Conservation (phyloP, 2,113 vertebrate genomes). For the Cebus imitator region DNA sequence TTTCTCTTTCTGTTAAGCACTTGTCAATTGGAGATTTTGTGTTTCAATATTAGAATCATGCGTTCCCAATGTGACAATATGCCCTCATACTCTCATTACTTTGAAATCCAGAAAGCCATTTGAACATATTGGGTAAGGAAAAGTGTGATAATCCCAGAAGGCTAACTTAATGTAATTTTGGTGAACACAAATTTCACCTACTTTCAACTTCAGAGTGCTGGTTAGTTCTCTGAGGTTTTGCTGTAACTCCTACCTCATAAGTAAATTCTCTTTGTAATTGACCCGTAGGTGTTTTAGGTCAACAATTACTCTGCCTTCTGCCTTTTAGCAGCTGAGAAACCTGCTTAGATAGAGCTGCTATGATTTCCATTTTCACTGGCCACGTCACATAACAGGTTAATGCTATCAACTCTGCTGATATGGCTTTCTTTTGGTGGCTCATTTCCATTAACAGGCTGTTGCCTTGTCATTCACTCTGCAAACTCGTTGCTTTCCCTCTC, state of each 20-base stretch:
- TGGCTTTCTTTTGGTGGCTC: background rate
- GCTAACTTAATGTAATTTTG: background rate
- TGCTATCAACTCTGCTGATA: background rate
- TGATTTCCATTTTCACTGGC: background rate
- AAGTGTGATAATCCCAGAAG: background rate
- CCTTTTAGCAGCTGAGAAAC: background rate
- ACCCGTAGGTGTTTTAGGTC: background rate
- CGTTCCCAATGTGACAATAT: background rate
- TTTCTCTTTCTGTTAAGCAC: background rate
- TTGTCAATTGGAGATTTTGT: background rate
- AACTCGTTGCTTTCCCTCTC: background rate
- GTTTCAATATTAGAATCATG: background rate
- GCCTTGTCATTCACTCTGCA: background rate
- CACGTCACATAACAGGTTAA: background rate
- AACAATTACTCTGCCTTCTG: background rate
- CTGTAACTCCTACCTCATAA: background rate
- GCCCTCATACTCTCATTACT: background rate
- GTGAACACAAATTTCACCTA: background rate
- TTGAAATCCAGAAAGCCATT: background rate
- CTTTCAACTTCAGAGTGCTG: background rate
- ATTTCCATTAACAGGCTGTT: background rate
- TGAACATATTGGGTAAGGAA: background rate
- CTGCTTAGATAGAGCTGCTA: background rate
- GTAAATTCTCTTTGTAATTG: background rate
- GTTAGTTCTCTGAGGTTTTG: background rate